Conservation (phyloP, 2,888 invertebrate species). For the Eupeodes luniger region DNA sequence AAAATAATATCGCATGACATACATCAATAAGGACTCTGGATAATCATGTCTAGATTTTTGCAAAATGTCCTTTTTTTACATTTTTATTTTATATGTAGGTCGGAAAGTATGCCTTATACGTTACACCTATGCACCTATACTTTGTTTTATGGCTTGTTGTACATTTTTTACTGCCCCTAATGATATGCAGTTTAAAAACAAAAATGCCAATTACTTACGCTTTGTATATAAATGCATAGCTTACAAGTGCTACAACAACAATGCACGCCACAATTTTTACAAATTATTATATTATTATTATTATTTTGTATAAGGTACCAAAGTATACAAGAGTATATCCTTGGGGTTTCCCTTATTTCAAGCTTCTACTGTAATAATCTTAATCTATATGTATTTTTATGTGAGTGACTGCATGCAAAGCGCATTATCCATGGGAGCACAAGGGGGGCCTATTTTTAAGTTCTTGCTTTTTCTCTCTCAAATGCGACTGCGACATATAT, state of each 20-base stretch:
- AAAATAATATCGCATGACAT: slow-evolving; percentile 21
- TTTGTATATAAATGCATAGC: neutral
- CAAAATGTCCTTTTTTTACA: slow-evolving; percentile 20
- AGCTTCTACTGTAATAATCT: slow-evolving; percentile 67
- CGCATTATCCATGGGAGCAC: slow-evolving; percentile 69
- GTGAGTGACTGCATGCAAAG: slow-evolving; percentile 64
- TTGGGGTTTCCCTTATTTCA: slow-evolving; percentile 43
- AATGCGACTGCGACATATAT: slow-evolving; percentile 32
- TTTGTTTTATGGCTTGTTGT: slow-evolving; percentile 5
- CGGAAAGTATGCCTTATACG: neutral
- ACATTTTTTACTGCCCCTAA: slow-evolving; percentile 17
- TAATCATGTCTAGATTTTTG: slow-evolving; percentile 23
- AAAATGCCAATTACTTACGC: slow-evolving; percentile 24
- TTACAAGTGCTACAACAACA: too few species aligned
- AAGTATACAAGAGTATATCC: slow-evolving; percentile 25
- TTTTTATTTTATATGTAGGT: slow-evolving; percentile 24
- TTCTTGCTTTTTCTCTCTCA: slow-evolving; percentile 44
- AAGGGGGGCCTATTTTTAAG: slow-evolving; percentile 73
- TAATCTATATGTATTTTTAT: slow-evolving; percentile 58
- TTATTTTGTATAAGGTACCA: neutral
- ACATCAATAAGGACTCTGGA: slow-evolving; percentile 5
- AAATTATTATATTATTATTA: slow-evolving; percentile 29
- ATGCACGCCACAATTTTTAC: neutral
- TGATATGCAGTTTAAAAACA: slow-evolving; percentile 17
- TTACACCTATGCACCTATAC: neutral